Conservation (phyloP, 2,888 invertebrate species). For the Siphlonurus alternatus region DNA sequence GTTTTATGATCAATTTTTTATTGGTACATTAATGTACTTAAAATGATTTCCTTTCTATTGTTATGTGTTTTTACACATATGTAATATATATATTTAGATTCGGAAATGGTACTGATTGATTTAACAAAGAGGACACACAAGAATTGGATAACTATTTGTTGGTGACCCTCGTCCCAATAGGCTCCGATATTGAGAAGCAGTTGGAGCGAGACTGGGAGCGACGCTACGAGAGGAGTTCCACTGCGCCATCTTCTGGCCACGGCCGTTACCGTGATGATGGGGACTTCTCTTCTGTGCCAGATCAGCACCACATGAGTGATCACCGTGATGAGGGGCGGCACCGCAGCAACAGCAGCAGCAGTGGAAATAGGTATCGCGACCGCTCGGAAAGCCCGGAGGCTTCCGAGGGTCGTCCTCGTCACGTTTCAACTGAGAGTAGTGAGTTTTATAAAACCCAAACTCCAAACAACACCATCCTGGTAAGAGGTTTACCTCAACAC, state of each 20-base stretch:
- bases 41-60: too few relatives aligned
- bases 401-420: conserved; percentile 18
- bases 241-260: neutral
- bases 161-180: neutral
- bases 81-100: neutral
- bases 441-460: conserved; percentile 37
- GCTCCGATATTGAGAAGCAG: conserved; percentile 2
- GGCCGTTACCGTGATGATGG: too few relatives aligned
- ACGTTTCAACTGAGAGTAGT: neutral
- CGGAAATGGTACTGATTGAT: neutral
- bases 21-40: too few relatives aligned
- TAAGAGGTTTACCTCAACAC: conserved; percentile 54
- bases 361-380: conserved; percentile 38
- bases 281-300: too few relatives aligned
- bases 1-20: too few relatives aligned
- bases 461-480: conserved; percentile 55
- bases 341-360: conserved; percentile 11
- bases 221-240: neutral
- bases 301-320: too few relatives aligned
- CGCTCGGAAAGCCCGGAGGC: conserved; percentile 48
- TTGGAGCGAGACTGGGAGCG: neutral
- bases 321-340: neutral
- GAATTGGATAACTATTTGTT: neutral
- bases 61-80: too few relatives aligned
- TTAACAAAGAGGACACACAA: neutral